phyloP scores from a whole-genome alignment of 2,888 invertebrate species.

The Zaprionus bogoriensis region DNA sequence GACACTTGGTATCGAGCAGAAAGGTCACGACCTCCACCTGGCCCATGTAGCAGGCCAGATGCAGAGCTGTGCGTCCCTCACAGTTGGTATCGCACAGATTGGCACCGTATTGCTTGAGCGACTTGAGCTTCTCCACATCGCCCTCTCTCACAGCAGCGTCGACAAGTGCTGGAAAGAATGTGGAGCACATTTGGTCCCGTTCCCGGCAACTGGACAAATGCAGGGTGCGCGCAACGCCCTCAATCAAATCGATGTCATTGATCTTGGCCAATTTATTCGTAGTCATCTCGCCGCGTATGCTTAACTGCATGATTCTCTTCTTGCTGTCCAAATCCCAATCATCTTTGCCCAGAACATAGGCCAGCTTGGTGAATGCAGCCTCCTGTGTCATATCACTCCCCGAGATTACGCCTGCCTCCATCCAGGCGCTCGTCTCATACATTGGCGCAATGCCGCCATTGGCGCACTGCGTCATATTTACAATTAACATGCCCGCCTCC shows the following conservation, averaged over 20 bases:
- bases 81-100: constrained; percentile 89
- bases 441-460: constrained; percentile 90
- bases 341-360: constrained; percentile 92
- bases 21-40: too few relatives aligned
- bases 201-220: constrained; percentile 84
- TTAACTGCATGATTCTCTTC: constrained; percentile 88
- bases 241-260: constrained; percentile 84
- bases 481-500: constrained; percentile 90
- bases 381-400: constrained; percentile 88
- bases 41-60: constrained; percentile 90
- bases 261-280: constrained; percentile 70
- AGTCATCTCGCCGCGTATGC: constrained; percentile 91
- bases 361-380: constrained; percentile 94
- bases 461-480: constrained; percentile 96
- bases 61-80: constrained; percentile 91
- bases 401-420: constrained; percentile 73
- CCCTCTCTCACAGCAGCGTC: constrained; percentile 85
- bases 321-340: constrained; percentile 87
- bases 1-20: too few relatives aligned
- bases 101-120: constrained; percentile 85
- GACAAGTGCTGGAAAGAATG: constrained; percentile 88
- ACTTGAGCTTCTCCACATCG: constrained; percentile 84
- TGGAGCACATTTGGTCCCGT: constrained; percentile 84
- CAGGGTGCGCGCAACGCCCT: constrained; percentile 85
- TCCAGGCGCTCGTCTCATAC: constrained; percentile 90